Evolutionary conservation across 2,888 invertebrate genomes (phyloP).

Genomic region (Drosophila paracracens): DNA sequence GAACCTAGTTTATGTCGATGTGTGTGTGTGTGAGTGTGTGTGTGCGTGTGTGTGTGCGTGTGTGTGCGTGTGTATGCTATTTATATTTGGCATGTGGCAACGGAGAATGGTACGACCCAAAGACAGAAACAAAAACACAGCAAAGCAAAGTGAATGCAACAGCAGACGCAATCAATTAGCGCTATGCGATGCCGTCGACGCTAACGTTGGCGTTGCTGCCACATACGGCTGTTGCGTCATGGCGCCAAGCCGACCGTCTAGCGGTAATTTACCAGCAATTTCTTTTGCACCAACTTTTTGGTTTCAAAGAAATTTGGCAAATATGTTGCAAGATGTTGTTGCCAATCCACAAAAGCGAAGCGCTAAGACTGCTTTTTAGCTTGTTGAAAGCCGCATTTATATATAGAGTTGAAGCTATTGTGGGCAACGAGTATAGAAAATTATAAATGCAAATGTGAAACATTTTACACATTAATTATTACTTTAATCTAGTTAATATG

Average conservation of each 20-base stretch:
- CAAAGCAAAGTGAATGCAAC: constrained; percentile 75
- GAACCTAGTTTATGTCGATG: constrained; percentile 13
- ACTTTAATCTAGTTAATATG: not conserved
- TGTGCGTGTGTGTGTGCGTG: constrained; percentile 12
- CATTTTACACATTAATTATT: not conserved
- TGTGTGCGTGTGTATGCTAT: constrained; percentile 17
- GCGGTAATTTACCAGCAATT: constrained; percentile 79
- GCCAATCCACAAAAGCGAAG: constrained; percentile 35
- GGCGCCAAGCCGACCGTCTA: constrained; percentile 78
- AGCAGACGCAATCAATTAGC: constrained; percentile 78
- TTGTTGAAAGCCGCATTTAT: constrained; percentile 37
- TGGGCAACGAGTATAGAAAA: not conserved
- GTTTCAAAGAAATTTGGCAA: constrained; percentile 76
- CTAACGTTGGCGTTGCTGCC: constrained; percentile 47
- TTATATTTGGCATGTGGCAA: constrained; percentile 47
- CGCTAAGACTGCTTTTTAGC: constrained; percentile 28
- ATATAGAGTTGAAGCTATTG: constrained; percentile 5
- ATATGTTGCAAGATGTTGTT: constrained; percentile 54
- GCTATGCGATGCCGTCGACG: constrained; percentile 61
- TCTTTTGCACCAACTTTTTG: constrained; percentile 75
- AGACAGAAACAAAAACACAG: constrained; percentile 19
- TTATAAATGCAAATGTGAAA: not conserved
- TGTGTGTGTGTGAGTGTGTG: constrained; percentile 4
- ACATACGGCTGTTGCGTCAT: constrained; percentile 76
- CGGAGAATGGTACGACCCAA: constrained; percentile 77